Evolutionary conservation across 2,888 invertebrate genomes (phyloP).

Genomic region (Xylota sylvarum): DNA sequence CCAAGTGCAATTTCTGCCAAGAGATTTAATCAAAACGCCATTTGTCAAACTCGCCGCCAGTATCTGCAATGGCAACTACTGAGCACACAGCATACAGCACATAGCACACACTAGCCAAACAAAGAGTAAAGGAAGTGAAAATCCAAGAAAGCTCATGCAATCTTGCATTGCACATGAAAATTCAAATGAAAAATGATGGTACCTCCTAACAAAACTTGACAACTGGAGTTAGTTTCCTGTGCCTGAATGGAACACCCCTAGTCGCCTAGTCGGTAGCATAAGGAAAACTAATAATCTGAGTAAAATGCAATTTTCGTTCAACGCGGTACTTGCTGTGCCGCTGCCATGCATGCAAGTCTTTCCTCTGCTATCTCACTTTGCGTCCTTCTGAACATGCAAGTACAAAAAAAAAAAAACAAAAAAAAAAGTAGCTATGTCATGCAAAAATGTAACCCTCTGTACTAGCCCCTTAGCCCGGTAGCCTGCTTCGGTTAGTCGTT

Average conservation of each 20-base stretch:
- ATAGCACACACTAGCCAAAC: constrained; percentile 16
- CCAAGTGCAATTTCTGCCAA: constrained; percentile 55
- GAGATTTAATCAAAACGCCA: constrained; percentile 75
- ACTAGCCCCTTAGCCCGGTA: constrained; percentile 16
- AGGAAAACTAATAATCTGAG: constrained; percentile 66
- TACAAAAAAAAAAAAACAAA: constrained; percentile 37
- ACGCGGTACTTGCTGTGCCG: constrained; percentile 44
- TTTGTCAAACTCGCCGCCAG: constrained; percentile 70
- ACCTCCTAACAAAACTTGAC: constrained; percentile 64
- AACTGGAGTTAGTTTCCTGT: constrained; percentile 38
- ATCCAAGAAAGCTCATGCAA: constrained; percentile 73
- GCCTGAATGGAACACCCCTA: constrained; percentile 20
- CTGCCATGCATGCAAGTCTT: constrained; percentile 42
- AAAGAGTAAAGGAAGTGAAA: constrained; percentile 47
- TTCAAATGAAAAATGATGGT: constrained; percentile 68
- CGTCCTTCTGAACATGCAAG: constrained; percentile 61
- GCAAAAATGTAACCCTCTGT: constrained; percentile 44
- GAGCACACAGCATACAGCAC: not conserved
- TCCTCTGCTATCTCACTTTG: constrained; percentile 31
- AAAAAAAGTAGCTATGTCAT: constrained; percentile 56
- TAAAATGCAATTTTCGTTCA: constrained; percentile 73
- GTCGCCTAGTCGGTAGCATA: constrained; percentile 29
- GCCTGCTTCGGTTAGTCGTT: constrained; percentile 48
- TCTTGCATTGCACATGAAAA: constrained; percentile 72
- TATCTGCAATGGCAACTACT: constrained; percentile 18